These are phyloP conservation scores for Cheilinus undulatus DNA, from an alignment of 2,113 vertebrate genomes.

Conservation along the genomic window DNA sequence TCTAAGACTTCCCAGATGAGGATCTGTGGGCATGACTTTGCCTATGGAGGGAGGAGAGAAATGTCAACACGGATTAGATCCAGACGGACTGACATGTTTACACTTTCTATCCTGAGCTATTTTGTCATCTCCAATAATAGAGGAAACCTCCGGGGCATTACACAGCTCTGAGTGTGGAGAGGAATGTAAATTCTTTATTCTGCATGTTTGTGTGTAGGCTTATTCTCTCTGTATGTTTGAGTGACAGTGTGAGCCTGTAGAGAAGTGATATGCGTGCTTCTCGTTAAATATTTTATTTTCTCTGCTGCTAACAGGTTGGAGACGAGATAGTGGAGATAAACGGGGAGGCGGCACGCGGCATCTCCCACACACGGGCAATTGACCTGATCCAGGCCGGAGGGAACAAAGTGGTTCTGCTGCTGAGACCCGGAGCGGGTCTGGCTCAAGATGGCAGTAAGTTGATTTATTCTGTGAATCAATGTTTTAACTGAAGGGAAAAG, in stretches of 20 bases:
- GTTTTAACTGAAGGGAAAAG: not conserved
- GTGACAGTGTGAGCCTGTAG: not conserved
- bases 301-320: constrained; percentile 87
- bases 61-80: constrained; percentile 76
- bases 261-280: not conserved
- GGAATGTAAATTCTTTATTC: constrained; percentile 8
- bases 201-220: constrained; percentile 2
- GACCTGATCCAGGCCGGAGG: constrained; percentile 98
- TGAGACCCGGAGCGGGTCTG: constrained; percentile 92
- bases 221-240: not conserved
- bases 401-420: constrained; percentile 92
- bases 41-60: constrained; percentile 81
- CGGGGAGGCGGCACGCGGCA: constrained; percentile 95
- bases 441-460: constrained; percentile 93
- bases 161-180: not conserved
- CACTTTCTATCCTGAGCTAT: constrained; percentile 50
- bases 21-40: constrained; percentile 58
- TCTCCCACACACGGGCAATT: constrained; percentile 98
- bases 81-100: constrained; percentile 58
- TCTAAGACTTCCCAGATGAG: constrained; percentile 41
- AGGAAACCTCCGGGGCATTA: constrained; percentile 32
- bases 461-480: not conserved
- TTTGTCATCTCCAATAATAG: constrained; percentile 65
- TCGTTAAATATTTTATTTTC: constrained; percentile 19
- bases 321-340: constrained; percentile 99